These are phyloP conservation scores for Silurus lanzhouensis DNA, from an alignment of 2,797 vertebrate species.

Conservation along the genomic window DNA sequence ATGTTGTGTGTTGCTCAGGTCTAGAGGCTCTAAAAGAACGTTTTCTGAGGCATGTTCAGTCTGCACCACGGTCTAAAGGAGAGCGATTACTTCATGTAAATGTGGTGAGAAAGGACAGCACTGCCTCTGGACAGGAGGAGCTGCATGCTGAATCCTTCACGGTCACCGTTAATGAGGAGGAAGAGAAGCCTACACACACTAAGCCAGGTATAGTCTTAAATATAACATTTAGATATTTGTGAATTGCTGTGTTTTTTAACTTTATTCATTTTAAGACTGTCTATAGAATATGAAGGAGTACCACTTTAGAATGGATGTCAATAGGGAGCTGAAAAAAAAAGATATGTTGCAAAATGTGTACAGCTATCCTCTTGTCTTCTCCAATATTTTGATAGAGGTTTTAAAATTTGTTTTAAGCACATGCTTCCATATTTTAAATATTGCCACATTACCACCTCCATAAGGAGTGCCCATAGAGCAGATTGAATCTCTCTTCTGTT, in stretches of 20 bases:
- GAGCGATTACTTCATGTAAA: slow-evolving; percentile 78
- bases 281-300: not conserved
- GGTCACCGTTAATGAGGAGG: slow-evolving; percentile 78
- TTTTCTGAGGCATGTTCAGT: slow-evolving; percentile 85
- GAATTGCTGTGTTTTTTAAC: not conserved
- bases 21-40: slow-evolving; percentile 89
- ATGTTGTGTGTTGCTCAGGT: slow-evolving; percentile 68
- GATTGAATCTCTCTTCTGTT: not conserved
- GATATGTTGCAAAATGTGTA: not conserved
- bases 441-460: not conserved
- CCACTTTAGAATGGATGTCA: not conserved
- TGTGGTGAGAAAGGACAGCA: slow-evolving; percentile 84
- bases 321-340: not conserved
- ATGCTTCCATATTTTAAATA: not conserved
- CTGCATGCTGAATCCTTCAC: slow-evolving; percentile 79
- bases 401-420: not conserved
- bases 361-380: not conserved
- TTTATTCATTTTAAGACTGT: not conserved
- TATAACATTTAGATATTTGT: not conserved
- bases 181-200: slow-evolving; percentile 67
- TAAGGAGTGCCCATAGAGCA: not conserved
- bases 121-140: slow-evolving; percentile 84
- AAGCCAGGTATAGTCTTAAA: slow-evolving; percentile 80
- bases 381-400: too few relatives aligned
- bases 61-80: slow-evolving; percentile 61